Evolutionary conservation across 92 coral and sea anemone genomes (phyloP).

Genomic region (Parazoanthus atlanticus): DNA sequence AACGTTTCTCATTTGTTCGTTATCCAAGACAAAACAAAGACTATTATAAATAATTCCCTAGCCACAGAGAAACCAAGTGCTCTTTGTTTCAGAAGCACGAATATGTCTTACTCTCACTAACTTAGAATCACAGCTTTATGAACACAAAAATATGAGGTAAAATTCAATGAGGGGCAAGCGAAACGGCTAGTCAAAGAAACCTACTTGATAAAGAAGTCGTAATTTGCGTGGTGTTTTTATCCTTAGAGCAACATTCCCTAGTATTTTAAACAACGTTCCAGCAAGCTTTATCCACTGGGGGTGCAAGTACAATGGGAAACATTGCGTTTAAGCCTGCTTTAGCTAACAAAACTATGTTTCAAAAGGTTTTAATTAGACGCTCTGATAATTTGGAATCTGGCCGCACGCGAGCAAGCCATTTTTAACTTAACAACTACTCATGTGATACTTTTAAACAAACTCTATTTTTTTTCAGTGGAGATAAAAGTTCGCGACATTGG

Average conservation of each 20-base stretch:
- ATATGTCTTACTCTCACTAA: not conserved
- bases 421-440: not conserved
- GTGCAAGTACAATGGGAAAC: constrained; percentile 10
- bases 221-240: not conserved
- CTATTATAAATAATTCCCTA: not conserved
- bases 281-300: constrained; percentile 12
- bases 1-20: not conserved
- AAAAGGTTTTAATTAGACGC: constrained; percentile 19
- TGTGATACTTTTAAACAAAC: constrained; percentile 6
- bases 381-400: constrained; percentile 1
- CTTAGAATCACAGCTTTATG: not conserved
- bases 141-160: not conserved
- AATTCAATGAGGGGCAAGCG: no score
- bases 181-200: not conserved
- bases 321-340: constrained; percentile 5
- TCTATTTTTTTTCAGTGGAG: not conserved
- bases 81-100: constrained; percentile 6
- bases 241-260: not conserved
- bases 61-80: not conserved
- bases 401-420: constrained; percentile 12
- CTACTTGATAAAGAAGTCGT: not conserved
- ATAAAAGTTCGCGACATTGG: not conserved
- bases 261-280: constrained; percentile 5
- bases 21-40: not conserved
- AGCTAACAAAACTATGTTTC: constrained; percentile 10